Percentiles rank a stretch among this genome's conserved stretches.
Evolutionary conservation across 2,797 vertebrate genomes (phyloP).

Genomic region (Otolemur crassicaudatus): DNA sequence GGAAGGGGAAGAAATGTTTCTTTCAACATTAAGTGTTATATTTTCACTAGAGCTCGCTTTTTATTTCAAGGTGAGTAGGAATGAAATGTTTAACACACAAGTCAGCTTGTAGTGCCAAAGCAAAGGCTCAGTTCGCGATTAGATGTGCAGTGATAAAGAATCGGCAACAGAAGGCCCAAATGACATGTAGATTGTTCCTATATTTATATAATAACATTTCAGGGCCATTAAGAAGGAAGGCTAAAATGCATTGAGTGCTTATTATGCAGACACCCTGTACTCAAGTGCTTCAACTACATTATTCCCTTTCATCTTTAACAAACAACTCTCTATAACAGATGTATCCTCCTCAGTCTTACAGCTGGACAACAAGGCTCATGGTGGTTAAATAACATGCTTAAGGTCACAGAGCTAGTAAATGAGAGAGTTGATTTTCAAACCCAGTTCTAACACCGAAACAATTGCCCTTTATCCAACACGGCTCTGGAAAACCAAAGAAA

Average conservation of each 20-base stretch:
- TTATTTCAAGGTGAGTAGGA: background rate
- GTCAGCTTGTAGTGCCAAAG: background rate
- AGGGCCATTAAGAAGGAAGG: conserved; percentile 6
- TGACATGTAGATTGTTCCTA: background rate
- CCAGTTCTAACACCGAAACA: background rate
- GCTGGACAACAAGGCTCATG: background rate
- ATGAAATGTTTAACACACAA: background rate
- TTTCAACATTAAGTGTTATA: background rate
- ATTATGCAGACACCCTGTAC: background rate
- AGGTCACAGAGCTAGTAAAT: background rate
- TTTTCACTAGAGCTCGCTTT: background rate
- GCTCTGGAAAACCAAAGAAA: conserved; percentile 27
- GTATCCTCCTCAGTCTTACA: background rate
- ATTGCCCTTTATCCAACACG: background rate
- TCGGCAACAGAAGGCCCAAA: background rate
- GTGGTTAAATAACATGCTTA: background rate
- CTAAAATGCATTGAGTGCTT: background rate
- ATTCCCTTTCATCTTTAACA: background rate
- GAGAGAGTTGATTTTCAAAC: conserved; percentile 10
- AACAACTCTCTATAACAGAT: background rate
- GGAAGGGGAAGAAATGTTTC: background rate
- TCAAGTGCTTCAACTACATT: background rate
- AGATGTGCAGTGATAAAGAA: background rate
- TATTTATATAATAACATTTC: background rate
- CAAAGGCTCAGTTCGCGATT: background rate